These are phyloP conservation scores for Pangasianodon hypophthalmus DNA, from an alignment of 2,113 vertebrate genomes.

Conservation along the genomic window DNA sequence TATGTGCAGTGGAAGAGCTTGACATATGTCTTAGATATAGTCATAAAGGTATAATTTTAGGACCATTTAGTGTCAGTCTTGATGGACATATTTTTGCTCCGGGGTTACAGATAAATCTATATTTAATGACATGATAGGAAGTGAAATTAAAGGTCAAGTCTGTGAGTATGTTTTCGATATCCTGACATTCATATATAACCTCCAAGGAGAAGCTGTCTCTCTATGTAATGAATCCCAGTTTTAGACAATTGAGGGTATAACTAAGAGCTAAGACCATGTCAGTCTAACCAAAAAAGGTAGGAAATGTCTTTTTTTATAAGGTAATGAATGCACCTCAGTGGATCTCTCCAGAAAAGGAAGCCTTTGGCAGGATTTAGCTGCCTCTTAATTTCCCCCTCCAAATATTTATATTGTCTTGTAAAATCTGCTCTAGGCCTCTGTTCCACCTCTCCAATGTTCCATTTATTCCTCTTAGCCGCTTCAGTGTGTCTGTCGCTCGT, in stretches of 20 bases:
- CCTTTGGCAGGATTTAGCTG: constrained; percentile 37
- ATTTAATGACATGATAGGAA: constrained; percentile 13
- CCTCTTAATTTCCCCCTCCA: constrained; percentile 40
- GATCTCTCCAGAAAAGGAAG: constrained; percentile 33
- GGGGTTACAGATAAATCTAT: neutral
- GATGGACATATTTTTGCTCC: neutral
- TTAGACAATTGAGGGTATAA: neutral
- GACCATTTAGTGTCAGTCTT: neutral
- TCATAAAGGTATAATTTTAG: constrained; percentile 14
- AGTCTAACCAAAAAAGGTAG: constrained; percentile 24
- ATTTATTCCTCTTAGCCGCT: constrained; percentile 23
- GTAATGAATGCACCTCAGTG: constrained; percentile 24
- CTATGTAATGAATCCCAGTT: neutral
- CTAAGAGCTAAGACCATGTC: neutral
- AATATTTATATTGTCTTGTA: constrained; percentile 52
- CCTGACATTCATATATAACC: neutral
- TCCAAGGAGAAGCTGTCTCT: neutral
- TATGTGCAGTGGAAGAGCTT: neutral
- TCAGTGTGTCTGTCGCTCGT: constrained; percentile 1
- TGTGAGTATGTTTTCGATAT: constrained; percentile 2
- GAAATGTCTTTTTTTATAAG: constrained; percentile 51
- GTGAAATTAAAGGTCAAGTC: neutral
- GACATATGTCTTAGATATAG: neutral
- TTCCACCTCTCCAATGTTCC: constrained; percentile 27
- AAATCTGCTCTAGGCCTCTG: constrained; percentile 21